Evolutionary conservation across 2,113 vertebrate species (phyloP), one percentile per base, ranked within the genome.

Genomic region (Oryzias woworae): DNA sequence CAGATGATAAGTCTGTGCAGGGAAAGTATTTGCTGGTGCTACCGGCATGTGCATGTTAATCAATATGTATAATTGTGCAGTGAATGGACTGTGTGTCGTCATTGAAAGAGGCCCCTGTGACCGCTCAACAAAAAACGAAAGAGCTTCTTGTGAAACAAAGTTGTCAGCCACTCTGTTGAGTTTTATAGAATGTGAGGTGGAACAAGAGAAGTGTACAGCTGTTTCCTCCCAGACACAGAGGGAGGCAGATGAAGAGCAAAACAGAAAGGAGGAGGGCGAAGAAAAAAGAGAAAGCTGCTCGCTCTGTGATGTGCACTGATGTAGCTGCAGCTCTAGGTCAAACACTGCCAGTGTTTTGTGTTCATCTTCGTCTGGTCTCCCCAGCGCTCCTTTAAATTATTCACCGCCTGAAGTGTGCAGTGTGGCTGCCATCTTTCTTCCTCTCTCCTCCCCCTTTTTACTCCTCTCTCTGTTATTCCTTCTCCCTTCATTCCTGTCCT

Each of bases 311-410:
- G 78, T 87, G 79, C 83, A 82, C 76, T 85, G 87, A 83, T 90
- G 85, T 88, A 83, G 85, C 83, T 81, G 77, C 77, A 84, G 87
- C 87, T 79, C 76, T 65, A 85, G 91, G 90, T 92, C 91, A 92
- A 91, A 91, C 75, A 83, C 88, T 90, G 86, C 81, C 84, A 85
- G 87, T 88, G 90, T 91, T 92, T 88, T 83, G 86, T 90, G 88
- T 90, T 91, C 81, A 78, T 89, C 88, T 91, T 87, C 84, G 86
- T 88, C 86, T 90, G 75, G 73, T 90, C 85, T 84, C 86, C 86
- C 87, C 78, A 66, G 82, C 75, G 84, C 87, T 83, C 80, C 76
- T 79, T 77, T 92, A 88, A 92, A 91, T 92, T 91, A 91, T 92
- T 91, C 90, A 92, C 81, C 65, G 81, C 86, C 88, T 69, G 79